Base-by-base conservation (phyloP, 92 coral and sea anemone species). In the Isaurus tuberculatus region DNA sequence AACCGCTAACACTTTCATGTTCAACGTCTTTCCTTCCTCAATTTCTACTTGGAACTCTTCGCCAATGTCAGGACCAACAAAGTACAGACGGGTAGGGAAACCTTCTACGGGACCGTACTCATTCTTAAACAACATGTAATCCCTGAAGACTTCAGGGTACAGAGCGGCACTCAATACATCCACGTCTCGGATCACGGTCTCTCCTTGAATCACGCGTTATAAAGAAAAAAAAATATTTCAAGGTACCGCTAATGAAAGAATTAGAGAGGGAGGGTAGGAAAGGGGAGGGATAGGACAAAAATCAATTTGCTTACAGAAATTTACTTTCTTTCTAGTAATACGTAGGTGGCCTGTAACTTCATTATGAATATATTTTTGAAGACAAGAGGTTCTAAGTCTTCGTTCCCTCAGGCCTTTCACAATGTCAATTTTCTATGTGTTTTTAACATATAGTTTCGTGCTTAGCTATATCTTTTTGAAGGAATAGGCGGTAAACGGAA, bases 61-160 rank as follows among this genome's bases (percentile, higher is more conserved):
- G 1, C 99, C 99, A 46, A 97, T 97, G 74, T 97, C 99, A 7
- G 99, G 99, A 8, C 99, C 99, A 37, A 94, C 93, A 55, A 97
- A 89, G 77, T 94, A 97, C 49, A 97, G 92, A 61, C 99, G 89
- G 3, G 99, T 97, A 1, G 98, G 98, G 0, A 97, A 90, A 5
- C 93, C 97, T 60, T 89, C 90, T 23, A 97, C 98, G 0, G 99
- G 99, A 49, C 99, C 99, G 70, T 83, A 97, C 84, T 94, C 99
- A 16, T 94, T 93, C 83, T 92, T 92, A 80, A 94, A 94, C 57
- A 85, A 11, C 97, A 94, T 94, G 90, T 97, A 97, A 72, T 94
- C 98, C 40, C 81, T 83, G 87, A 92, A 97, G 48, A 97, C 99
- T 53, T 86, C 93, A 22, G 99, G 99, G 48, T 97, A 97, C 63